A percentile compares a stretch with the other conserved stretches of the same genome.
Conservation (phyloP, 2,113 vertebrate genomes). For the Buteo buteo region DNA sequence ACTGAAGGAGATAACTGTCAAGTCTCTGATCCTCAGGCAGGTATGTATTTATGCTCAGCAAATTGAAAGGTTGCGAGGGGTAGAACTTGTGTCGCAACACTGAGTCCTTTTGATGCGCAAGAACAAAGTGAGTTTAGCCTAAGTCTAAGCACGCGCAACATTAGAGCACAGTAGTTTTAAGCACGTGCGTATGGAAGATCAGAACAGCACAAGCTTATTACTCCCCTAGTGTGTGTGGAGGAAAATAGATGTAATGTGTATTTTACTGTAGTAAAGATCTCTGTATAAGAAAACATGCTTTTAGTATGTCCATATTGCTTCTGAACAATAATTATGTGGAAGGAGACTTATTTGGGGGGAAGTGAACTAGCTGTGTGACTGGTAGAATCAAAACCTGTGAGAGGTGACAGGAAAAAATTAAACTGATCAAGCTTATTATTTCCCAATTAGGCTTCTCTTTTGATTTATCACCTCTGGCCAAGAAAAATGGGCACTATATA, state of each 20-base stretch:
- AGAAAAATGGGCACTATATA: conserved; percentile 70
- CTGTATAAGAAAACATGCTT: not conserved
- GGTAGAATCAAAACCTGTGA: not conserved
- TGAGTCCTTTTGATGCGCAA: not conserved
- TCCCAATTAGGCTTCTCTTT: conserved; percentile 80
- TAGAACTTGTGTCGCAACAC: not conserved
- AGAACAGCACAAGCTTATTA: not conserved
- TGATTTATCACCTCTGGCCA: conserved; percentile 84
- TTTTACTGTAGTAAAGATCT: not conserved
- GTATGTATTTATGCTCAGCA: conserved; percentile 66
- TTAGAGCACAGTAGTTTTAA: not conserved
- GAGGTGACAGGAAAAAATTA: not conserved
- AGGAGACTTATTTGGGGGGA: not conserved
- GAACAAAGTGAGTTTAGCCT: not conserved
- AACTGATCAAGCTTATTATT: not conserved
- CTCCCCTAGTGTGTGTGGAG: not conserved
- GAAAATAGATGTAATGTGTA: not conserved
- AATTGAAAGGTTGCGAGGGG: not conserved
- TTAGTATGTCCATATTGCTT: not conserved
- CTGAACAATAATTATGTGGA: not conserved
- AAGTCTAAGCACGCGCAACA: not conserved
- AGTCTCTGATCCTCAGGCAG: conserved; percentile 86
- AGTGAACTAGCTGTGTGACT: not conserved
- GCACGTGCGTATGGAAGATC: accelerated
- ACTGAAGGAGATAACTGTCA: conserved; percentile 84